Conservation (phyloP, 2,113 vertebrate species). For the Poecilia latipinna region DNA sequence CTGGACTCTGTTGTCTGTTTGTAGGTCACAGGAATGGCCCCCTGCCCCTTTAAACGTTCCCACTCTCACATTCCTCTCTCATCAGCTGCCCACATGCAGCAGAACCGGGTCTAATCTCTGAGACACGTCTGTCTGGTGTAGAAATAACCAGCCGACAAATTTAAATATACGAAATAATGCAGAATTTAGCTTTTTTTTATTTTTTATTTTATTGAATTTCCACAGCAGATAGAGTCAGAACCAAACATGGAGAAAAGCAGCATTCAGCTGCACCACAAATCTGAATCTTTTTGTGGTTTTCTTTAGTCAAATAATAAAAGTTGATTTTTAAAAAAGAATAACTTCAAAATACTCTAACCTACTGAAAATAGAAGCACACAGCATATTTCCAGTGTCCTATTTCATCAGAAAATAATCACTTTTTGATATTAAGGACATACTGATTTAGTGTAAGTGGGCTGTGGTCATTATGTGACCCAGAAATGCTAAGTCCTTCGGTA, state of each 20-base stretch:
- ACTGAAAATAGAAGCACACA: neutral
- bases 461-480: neutral
- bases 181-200: too few relatives aligned
- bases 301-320: too few relatives aligned
- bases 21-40: slow-evolving; percentile 63
- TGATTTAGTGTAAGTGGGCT: neutral
- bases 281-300: too few relatives aligned
- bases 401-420: neutral
- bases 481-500: neutral
- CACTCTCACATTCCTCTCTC: slow-evolving; percentile 70
- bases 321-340: neutral
- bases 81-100: slow-evolving; percentile 46
- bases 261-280: too few relatives aligned
- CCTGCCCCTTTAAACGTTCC: slow-evolving; percentile 53
- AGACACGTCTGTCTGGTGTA: slow-evolving; percentile 7
- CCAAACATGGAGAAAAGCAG: too few relatives aligned
- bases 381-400: neutral
- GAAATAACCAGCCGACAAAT: too few relatives aligned
- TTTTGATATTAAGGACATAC: neutral
- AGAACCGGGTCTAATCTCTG: slow-evolving; percentile 5
- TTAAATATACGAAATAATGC: too few relatives aligned
- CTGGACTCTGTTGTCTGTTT: slow-evolving; percentile 50
- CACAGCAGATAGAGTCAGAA: too few relatives aligned
- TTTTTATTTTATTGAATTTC: too few relatives aligned
- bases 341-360: neutral